Evolutionary conservation across 2,888 invertebrate species (phyloP), one percentile per base, ranked within the genome.

Genomic region (Notodonta dromedarius): DNA sequence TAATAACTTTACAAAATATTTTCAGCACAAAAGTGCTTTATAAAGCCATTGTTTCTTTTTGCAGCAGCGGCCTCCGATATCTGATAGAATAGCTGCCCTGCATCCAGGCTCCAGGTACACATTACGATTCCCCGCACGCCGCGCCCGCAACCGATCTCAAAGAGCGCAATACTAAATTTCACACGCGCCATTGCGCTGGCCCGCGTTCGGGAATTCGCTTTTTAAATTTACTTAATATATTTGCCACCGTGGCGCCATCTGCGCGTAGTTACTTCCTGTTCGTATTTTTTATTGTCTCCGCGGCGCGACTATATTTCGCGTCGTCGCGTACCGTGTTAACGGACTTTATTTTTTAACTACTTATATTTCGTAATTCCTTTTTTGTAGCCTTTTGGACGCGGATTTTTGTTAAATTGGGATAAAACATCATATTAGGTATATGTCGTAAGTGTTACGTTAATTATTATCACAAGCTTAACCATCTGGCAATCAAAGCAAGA

Each of bases 211-310:
- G 80, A 79, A 82, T 78, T 81, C 77, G 80, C 82, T 87, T 89
- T 89, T 89, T 84, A 88, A 89, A 88, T 89, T 88, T 85, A 85
- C 84, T 89, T 89, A 88, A 89, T 89, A 89, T 86, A 89, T 88
- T 74, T 68, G 86, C 86, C 87, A 86, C 85, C 65, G 83, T 84
- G 84, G 88, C 87, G 87, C 89, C 91, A 90, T 90, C 88, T 90
- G 90, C 79, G 84, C 77, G 80, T 74, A 65, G 77, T 74, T 76
- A 72, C 67, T 68, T 66, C 65, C 77, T 77, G 76, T 78, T 82
- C 74, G 73, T 75, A 71, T 81, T 84, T 73, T 75, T 71, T 74
- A 76, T 70, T 76, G 65, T 74, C 70, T 69, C 72, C 61, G 57
- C 61, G 61, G 59, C 57, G 65, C 73, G 66, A 64, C 77, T 58